Conservation (phyloP, 2,113 vertebrate species). For the Pterocles burchelli region DNA sequence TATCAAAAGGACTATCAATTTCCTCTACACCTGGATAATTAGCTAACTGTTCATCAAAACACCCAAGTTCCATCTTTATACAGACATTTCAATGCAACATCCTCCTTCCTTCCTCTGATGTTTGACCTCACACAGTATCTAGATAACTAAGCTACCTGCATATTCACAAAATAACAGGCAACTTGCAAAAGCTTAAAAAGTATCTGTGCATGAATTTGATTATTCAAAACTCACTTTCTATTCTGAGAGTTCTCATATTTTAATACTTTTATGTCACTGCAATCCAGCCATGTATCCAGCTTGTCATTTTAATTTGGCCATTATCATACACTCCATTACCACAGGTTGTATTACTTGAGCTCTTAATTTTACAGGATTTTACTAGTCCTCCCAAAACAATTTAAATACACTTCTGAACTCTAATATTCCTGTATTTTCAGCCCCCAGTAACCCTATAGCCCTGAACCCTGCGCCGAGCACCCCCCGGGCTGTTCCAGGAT, state of each 20-base stretch:
- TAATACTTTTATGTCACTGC: background rate
- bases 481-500: background rate
- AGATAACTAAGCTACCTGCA: background rate
- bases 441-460: background rate
- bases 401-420: background rate
- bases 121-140: background rate
- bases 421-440: background rate
- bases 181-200: background rate
- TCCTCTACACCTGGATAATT: background rate
- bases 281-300: too few relatives aligned
- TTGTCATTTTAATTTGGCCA: background rate
- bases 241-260: too few relatives aligned
- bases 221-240: background rate
- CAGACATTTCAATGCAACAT: background rate
- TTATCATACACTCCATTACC: background rate
- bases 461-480: background rate
- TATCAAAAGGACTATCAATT: background rate
- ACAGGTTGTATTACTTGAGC: rapidly evolving
- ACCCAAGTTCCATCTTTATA: background rate
- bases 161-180: background rate
- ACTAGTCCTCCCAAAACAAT: background rate
- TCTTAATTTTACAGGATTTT: background rate
- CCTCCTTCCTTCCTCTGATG: rapidly evolving
- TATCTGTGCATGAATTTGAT: background rate
- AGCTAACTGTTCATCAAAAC: background rate